Evolutionary conservation across 2,888 invertebrate species (phyloP), one percentile per base, ranked within the genome.

Genomic region (Ethmia dodecea): DNA sequence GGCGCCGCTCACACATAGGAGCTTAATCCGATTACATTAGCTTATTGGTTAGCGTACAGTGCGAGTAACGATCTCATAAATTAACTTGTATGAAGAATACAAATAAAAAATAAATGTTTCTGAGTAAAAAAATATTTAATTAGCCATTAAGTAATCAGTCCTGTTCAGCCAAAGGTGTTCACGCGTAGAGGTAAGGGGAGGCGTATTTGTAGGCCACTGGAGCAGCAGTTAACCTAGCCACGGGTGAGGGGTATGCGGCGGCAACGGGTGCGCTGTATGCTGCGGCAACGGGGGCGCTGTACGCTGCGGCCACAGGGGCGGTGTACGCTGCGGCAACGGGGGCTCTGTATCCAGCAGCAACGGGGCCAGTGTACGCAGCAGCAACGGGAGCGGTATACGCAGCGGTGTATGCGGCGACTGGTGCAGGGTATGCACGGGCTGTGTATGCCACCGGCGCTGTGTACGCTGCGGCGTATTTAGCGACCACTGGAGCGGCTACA

Each of bases 381-480:
- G 32, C 29, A 2, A 38, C 16, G 1, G 38, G 31, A n/a, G 31
- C 29, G 2, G 31, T 9, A 31, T 34, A 31, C n/a, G 40, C 31
- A 13, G 35, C 26, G 6, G 30, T 13, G 1, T 28, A 12, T 5
- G 35, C 26, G 6, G 30, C 18, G 1, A 32, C 15, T 5, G 35
- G 25, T 13, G 32, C 40, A 33, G 37, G 42, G 47, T 70, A 65
- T 2, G 69, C 61, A 6, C 75, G 63, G 15, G 64, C 60, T 1
- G 56, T 42, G 0, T 63, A 60, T 3, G 67, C 61, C 31, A 57
- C 42, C 0, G 65, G 60, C 3, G 66, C 61, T 31, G 37, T 43
- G 45, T 70, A 64, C 2, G 68, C 61, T 9, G 76, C 62, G 15
- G 64, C 60, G 44, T 70, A 69, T 37, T 60, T 61, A 3, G 58